phyloP scores from a whole-genome alignment of 2,113 vertebrate genomes.

The Emydocephalus ijimae region DNA sequence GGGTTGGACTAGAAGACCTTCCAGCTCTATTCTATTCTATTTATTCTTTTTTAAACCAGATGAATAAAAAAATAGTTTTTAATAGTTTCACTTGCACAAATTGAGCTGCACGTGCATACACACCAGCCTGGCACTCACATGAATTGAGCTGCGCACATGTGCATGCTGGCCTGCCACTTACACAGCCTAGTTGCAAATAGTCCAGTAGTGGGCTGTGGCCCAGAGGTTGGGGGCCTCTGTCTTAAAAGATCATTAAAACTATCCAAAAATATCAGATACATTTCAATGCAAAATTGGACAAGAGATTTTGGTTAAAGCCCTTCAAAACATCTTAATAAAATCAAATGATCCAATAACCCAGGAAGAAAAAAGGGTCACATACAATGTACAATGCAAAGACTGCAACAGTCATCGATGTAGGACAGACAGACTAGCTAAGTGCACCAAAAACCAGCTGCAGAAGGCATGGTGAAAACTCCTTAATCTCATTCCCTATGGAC shows the following conservation, averaged over 20 bases:
- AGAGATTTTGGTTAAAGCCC: background rate
- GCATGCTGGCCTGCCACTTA: too few relatives aligned
- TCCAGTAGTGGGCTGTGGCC: too few relatives aligned
- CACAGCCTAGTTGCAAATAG: too few relatives aligned
- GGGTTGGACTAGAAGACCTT: too few relatives aligned
- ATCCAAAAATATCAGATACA: background rate
- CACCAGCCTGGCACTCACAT: too few relatives aligned
- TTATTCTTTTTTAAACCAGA: background rate
- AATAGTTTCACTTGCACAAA: slow-evolving; percentile 5
- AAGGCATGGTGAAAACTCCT: background rate
- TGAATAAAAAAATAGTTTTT: slow-evolving; percentile 53
- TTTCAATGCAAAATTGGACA: background rate
- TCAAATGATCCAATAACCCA: background rate
- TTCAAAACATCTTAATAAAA: background rate
- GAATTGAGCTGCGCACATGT: too few relatives aligned
- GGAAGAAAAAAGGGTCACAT: background rate
- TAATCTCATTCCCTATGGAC: background rate
- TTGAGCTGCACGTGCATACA: too few relatives aligned
- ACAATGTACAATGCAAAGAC: background rate
- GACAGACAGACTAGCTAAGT: background rate
- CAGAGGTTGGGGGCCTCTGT: too few relatives aligned
- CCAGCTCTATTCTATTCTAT: too few relatives aligned
- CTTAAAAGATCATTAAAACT: background rate
- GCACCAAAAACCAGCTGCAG: background rate
- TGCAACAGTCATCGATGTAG: background rate